Base-by-base conservation (phyloP, 2,797 vertebrate species). In the Bucorvus abyssinicus region DNA sequence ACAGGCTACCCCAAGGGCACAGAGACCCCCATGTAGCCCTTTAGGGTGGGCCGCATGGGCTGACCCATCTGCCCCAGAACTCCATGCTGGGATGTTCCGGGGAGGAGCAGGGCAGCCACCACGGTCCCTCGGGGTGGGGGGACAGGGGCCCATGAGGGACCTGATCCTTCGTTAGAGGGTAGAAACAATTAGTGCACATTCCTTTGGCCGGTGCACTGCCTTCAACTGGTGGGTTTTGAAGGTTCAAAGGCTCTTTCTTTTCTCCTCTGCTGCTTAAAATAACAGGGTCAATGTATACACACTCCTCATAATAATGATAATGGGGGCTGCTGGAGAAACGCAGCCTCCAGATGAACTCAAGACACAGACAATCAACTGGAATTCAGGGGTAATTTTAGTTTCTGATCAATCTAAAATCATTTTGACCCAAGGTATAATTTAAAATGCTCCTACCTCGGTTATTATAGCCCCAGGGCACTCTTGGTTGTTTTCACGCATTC, bases 351-450 rank as follows among this genome's bases (percentile, higher is more conserved):
- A 93, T 93, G 93, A 96, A 96, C 95, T 89, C 70, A 27, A 76
- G 80, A 76, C 89, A 70, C 56, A 93, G 92, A 94, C 93, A 94
- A 94, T 93, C 95, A 96, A 27, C 87, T 76, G 91, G 61, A 96
- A 95, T 92, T 92, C 95, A 4, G 56, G 89, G 94, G 87, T 95
- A 95, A 96, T 96, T 96, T 93, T 90, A 17, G 71, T 95, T 95
- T 93, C 95, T 95, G 96, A 95, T 97, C 96, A 96, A 92, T 96
- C 91, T 95, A 88, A 91, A 96, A 95, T 88, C 93, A 94, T 96
- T 96, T 94, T 96, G 96, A 96, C 93, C 96, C 90, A 93, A 95
- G 95, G 92, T 96, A 93, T 93, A 94, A 97, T 96, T 96, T 93
- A 86, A 94, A 95, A 87, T 95, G 94, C 94, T 95, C 65, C 63